phyloP scores from a whole-genome alignment of 1,140 invertebrate genomes.

The Drosophila athabasca region DNA sequence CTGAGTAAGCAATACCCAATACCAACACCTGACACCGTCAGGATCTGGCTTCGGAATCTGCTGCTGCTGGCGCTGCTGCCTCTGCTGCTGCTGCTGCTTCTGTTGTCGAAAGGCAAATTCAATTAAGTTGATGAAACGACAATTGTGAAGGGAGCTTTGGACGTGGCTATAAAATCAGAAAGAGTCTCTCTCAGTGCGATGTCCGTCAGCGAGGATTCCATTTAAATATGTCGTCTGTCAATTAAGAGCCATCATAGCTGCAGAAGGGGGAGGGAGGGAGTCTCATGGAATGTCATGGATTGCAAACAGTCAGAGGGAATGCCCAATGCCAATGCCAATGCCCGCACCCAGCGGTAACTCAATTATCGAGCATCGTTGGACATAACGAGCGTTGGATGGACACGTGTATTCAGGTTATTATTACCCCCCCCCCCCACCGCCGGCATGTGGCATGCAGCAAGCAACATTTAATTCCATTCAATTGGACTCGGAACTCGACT shows the following conservation, averaged over 20 bases:
- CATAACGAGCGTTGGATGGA: constrained; percentile 54
- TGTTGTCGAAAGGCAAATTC: constrained; percentile 55
- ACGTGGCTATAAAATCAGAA: constrained; percentile 47
- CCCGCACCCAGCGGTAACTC: constrained; percentile 35
- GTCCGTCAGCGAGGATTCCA: constrained; percentile 45
- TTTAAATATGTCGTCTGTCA: constrained; percentile 63
- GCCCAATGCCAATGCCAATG: not conserved
- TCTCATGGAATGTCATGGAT: not conserved
- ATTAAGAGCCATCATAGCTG: constrained; percentile 46
- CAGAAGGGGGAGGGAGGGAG: not conserved
- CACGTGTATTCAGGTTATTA: constrained; percentile 59
- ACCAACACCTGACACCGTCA: constrained; percentile 30
- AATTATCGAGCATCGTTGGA: constrained; percentile 57
- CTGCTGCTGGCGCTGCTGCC: not conserved
- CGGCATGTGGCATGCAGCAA: constrained; percentile 39
- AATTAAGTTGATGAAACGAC: constrained; percentile 79
- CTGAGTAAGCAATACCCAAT: constrained; percentile 35
- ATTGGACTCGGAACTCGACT: constrained; percentile 36
- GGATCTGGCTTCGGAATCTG: too few species aligned
- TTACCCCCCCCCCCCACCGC: constrained; percentile 16
- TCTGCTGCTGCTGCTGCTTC: not conserved
- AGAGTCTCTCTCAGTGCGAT: constrained; percentile 3
- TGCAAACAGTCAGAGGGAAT: constrained; percentile 10
- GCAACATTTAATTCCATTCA: constrained; percentile 74
- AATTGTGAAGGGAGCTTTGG: constrained; percentile 50